phyloP scores from a whole-genome alignment of 2,113 vertebrate species.

The Paramormyrops kingsleyae region DNA sequence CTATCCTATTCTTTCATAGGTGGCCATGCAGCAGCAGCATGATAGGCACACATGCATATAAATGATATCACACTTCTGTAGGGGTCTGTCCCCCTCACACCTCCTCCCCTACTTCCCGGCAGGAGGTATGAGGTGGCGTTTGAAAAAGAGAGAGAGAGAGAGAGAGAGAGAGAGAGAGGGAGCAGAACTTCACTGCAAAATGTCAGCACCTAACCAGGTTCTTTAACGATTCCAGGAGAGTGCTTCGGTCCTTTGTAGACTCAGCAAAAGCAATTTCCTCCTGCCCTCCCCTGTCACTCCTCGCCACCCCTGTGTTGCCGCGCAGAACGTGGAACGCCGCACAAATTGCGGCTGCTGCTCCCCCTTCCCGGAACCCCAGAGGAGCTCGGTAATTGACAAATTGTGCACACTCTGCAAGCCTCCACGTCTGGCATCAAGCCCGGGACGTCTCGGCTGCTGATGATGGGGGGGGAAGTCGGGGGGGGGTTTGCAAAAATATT shows the following conservation, averaged over 20 bases:
- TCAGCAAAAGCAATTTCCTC: conserved; percentile 12
- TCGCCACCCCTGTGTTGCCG: background rate
- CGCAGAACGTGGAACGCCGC: background rate
- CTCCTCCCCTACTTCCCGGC: background rate
- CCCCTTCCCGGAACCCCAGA: background rate
- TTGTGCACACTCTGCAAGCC: conserved; percentile 14
- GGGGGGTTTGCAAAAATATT: background rate
- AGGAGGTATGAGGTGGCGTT: background rate
- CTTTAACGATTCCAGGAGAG: background rate
- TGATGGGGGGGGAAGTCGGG: background rate
- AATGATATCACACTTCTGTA: background rate
- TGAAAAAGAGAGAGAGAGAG: background rate
- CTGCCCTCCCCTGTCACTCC: background rate
- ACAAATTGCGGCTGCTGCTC: background rate
- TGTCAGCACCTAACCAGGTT: background rate
- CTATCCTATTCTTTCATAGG: background rate
- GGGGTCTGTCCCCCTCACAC: background rate
- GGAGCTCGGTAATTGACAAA: background rate
- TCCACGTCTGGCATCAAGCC: conserved; percentile 6
- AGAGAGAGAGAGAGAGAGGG: background rate
- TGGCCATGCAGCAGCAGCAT: background rate
- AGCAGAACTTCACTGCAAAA: background rate
- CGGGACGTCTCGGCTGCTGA: background rate
- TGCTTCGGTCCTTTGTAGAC: background rate
- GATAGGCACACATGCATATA: background rate